These are phyloP conservation scores for Phoenicopterus ruber DNA, from an alignment of 2,113 vertebrate species.

Conservation along the genomic window DNA sequence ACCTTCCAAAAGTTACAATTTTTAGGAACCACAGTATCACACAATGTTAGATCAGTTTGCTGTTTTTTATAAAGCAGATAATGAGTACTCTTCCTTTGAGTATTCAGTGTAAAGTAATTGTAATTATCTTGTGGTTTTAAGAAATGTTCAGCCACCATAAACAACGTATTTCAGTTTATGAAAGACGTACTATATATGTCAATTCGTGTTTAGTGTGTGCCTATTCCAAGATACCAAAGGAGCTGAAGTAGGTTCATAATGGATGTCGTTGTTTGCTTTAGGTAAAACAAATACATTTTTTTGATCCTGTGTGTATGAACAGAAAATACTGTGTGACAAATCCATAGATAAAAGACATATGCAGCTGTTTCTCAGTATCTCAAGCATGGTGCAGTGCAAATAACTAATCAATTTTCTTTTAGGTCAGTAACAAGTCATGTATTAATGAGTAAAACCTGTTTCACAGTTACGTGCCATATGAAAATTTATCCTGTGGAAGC, in stretches of 20 bases:
- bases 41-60: not conserved
- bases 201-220: conserved; percentile 64
- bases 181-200: not conserved
- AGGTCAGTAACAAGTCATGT: conserved; percentile 33
- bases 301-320: conserved; percentile 17
- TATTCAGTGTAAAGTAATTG: not conserved
- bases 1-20: not conserved
- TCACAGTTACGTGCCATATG: conserved; percentile 16
- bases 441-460: conserved; percentile 33
- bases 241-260: conserved; percentile 65
- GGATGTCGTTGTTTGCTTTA: conserved; percentile 74
- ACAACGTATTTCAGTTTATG: not conserved
- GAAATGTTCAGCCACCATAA: not conserved
- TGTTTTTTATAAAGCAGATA: not conserved
- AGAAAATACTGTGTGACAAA: conserved; percentile 49
- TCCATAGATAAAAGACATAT: conserved; percentile 63
- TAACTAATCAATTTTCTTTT: conserved; percentile 64
- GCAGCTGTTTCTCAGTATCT: conserved; percentile 50
- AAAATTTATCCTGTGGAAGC: conserved; percentile 35
- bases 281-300: conserved; percentile 71
- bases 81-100: not conserved
- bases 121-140: not conserved
- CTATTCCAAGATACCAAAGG: conserved; percentile 73
- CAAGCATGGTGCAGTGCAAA: conserved; percentile 65
- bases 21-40: not conserved